Conservation (phyloP, 2,797 vertebrate genomes). For the Peromyscus nudipes region DNA sequence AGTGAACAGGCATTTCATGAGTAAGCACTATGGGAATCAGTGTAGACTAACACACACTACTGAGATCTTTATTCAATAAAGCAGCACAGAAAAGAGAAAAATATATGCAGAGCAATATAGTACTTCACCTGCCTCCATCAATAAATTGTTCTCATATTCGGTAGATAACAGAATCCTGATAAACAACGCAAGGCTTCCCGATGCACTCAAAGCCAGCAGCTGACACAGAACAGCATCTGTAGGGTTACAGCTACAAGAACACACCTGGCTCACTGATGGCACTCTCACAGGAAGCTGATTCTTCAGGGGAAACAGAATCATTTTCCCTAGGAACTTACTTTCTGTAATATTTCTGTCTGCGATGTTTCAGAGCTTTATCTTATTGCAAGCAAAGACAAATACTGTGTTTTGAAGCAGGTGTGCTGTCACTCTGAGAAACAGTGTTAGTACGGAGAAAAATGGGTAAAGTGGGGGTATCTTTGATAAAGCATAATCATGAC, state of each 20-base stretch:
- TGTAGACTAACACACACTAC: background rate
- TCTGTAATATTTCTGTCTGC: constrained; percentile 46
- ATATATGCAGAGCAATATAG: background rate
- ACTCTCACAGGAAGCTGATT: constrained; percentile 25
- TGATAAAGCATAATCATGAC: constrained; percentile 53
- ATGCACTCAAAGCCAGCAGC: background rate
- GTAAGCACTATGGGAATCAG: background rate
- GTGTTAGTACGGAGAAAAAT: constrained; percentile 58
- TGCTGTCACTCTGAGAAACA: constrained; percentile 55
- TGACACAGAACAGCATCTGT: background rate
- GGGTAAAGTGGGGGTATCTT: background rate
- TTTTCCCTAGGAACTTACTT: constrained; percentile 39
- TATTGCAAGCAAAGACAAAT: constrained; percentile 66
- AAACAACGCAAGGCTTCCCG: constrained; percentile 24
- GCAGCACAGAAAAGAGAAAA: background rate
- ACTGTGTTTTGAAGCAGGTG: constrained; percentile 27
- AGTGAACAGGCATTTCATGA: background rate
- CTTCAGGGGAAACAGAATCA: constrained; percentile 39
- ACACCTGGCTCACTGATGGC: background rate
- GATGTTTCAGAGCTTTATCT: constrained; percentile 33
- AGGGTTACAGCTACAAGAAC: constrained; percentile 15
- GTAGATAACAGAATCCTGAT: background rate
- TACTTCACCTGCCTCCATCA: constrained; percentile 5
- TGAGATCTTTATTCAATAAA: background rate
- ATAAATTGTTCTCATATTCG: constrained; percentile 24